Percentiles rank a stretch among this genome's conserved stretches.
These are phyloP conservation scores for Acanthurus leucopareius DNA, from an alignment of 2,797 vertebrate species.

Conservation along the genomic window DNA sequence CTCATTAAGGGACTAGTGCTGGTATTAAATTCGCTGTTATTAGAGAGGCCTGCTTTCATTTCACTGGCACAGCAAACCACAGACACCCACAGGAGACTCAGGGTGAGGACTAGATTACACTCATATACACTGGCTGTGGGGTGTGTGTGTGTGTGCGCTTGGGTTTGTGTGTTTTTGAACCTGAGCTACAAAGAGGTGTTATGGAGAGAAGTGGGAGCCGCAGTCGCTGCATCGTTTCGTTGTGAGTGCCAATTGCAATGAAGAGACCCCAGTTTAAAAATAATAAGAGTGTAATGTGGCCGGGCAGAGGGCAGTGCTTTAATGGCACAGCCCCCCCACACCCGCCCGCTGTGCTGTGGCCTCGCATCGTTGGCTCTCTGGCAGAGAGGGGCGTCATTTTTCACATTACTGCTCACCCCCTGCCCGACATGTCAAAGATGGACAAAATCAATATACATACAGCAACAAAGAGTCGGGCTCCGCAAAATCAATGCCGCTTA, in stretches of 20 bases:
- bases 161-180: constrained; percentile 56
- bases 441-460: constrained; percentile 77
- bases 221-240: constrained; percentile 22
- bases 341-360: constrained; percentile 42
- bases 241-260: constrained; percentile 36
- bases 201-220: constrained; percentile 39
- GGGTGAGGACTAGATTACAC: constrained; percentile 77
- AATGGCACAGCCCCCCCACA: constrained; percentile 47
- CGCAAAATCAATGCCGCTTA: constrained; percentile 75
- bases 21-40: constrained; percentile 85
- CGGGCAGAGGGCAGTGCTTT: constrained; percentile 45
- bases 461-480: constrained; percentile 66
- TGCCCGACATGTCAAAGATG: constrained; percentile 72
- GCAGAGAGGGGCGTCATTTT: constrained; percentile 70
- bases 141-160: constrained; percentile 23
- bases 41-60: constrained; percentile 85
- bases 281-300: constrained; percentile 54
- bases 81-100: constrained; percentile 79
- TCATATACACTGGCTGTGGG: constrained; percentile 41
- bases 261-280: constrained; percentile 53
- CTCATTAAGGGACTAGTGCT: constrained; percentile 84
- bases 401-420: constrained; percentile 74
- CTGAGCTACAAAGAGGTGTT: constrained; percentile 36
- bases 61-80: constrained; percentile 84
- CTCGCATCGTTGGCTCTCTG: constrained; percentile 50